Evolutionary conservation across 2,113 vertebrate species (phyloP).

Genomic region (Centrocercus urophasianus): DNA sequence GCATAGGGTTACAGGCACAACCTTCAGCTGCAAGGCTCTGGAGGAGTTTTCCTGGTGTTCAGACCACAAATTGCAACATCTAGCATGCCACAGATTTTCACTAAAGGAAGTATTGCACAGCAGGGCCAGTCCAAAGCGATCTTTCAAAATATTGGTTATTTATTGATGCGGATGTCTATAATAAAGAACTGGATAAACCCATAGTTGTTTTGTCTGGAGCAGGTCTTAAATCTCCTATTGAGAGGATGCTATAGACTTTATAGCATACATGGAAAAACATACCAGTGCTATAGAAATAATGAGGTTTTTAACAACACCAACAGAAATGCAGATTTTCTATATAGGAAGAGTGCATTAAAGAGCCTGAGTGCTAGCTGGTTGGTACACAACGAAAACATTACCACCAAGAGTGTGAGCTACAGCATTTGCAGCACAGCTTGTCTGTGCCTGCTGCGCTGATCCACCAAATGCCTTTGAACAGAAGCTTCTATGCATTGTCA

Average conservation of each 20-base stretch:
- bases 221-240: not conserved
- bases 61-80: not conserved
- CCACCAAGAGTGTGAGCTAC: not conserved
- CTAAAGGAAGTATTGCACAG: not conserved
- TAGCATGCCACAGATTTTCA: not conserved
- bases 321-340: not conserved
- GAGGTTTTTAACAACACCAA: not conserved
- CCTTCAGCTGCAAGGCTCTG: not conserved
- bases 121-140: not conserved
- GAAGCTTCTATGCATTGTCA: not conserved
- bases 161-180: not conserved
- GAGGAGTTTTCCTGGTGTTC: not conserved
- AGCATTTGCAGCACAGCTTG: not conserved
- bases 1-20: rapidly evolving
- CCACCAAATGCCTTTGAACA: not conserved
- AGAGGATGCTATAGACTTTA: not conserved
- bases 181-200: not conserved
- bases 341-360: not conserved
- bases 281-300: not conserved
- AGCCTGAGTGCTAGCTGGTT: not conserved
- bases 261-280: not conserved
- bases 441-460: not conserved
- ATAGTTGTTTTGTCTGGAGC: not conserved
- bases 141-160: not conserved
- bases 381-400: not conserved